phyloP scores from a whole-genome alignment of 2,888 invertebrate species.

The Argyra leucocephala region DNA sequence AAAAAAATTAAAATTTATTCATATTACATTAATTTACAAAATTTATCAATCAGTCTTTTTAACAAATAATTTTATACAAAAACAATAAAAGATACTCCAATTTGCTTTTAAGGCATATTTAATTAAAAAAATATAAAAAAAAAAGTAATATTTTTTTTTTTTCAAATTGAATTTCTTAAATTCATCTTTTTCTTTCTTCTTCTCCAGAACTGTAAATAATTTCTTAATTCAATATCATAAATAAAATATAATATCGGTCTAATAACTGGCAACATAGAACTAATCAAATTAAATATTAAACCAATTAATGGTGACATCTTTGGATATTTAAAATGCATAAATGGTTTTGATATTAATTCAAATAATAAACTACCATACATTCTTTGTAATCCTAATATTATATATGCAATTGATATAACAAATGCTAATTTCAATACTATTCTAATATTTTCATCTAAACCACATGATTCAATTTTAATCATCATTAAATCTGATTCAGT shows the following conservation, averaged over 20 bases:
- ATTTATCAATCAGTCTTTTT: background rate
- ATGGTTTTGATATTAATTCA: constrained; percentile 23
- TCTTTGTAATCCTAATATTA: constrained; percentile 22
- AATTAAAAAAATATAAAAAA: too few relatives aligned
- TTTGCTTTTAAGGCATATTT: background rate
- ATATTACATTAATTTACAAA: background rate
- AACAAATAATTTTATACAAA: background rate
- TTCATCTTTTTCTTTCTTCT: background rate
- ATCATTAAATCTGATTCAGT: background rate
- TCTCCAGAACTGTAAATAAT: background rate
- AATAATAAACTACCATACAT: constrained; percentile 24
- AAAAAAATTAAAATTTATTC: too few relatives aligned
- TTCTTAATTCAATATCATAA: constrained; percentile 16
- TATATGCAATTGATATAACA: constrained; percentile 18
- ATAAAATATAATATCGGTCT: constrained; percentile 21
- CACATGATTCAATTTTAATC: constrained; percentile 10
- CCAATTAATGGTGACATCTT: constrained; percentile 17
- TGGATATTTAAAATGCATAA: constrained; percentile 23
- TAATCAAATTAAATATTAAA: constrained; percentile 18
- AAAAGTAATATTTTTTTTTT: too few relatives aligned
- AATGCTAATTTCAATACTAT: constrained; percentile 20
- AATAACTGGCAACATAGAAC: constrained; percentile 18
- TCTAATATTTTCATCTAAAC: constrained; percentile 20
- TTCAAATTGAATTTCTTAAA: background rate
- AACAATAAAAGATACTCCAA: background rate